A percentile compares a stretch with the other conserved stretches of the same genome.
These are phyloP conservation scores for Perodicticus potto DNA, from an alignment of 2,797 vertebrate genomes.

Conservation along the genomic window DNA sequence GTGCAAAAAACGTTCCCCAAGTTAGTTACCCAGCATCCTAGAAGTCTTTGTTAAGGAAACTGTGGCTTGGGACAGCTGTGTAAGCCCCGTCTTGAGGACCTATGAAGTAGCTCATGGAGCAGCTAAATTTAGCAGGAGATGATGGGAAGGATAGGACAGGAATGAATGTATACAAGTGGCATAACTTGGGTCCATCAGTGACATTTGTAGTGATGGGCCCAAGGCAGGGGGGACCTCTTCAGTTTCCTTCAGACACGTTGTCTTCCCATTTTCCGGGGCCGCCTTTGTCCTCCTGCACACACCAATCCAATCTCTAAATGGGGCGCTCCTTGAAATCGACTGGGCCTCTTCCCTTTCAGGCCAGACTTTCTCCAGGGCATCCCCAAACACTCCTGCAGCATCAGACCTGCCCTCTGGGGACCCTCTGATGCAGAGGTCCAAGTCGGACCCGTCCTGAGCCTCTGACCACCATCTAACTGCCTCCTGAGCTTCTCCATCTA, in stretches of 20 bases:
- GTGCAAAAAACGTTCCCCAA: not conserved
- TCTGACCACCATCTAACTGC: not conserved
- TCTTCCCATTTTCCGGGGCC: not conserved
- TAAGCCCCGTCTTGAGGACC: not conserved
- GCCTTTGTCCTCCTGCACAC: not conserved
- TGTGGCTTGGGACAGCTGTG: too few species aligned
- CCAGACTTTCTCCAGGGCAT: too few species aligned
- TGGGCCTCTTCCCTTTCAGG: not conserved
- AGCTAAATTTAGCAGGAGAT: not conserved
- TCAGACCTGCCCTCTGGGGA: not conserved
- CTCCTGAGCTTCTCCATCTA: not conserved
- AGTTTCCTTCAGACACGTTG: not conserved
- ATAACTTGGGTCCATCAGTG: not conserved
- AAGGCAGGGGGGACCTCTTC: not conserved
- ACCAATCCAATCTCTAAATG: not conserved
- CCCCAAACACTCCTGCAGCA: too few species aligned
- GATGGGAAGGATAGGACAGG: not conserved
- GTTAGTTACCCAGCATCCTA: not conserved
- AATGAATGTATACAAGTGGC: rapidly evolving
- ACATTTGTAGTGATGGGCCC: not conserved
- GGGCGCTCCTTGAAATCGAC: not conserved
- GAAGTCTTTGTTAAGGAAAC: not conserved
- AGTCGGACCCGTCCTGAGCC: not conserved
- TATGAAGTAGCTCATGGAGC: not conserved
- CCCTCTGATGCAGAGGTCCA: not conserved